Percentiles rank a stretch among this genome's conserved stretches.
phyloP scores from a whole-genome alignment of 2,113 vertebrate genomes.

The Polyodon spathula region DNA sequence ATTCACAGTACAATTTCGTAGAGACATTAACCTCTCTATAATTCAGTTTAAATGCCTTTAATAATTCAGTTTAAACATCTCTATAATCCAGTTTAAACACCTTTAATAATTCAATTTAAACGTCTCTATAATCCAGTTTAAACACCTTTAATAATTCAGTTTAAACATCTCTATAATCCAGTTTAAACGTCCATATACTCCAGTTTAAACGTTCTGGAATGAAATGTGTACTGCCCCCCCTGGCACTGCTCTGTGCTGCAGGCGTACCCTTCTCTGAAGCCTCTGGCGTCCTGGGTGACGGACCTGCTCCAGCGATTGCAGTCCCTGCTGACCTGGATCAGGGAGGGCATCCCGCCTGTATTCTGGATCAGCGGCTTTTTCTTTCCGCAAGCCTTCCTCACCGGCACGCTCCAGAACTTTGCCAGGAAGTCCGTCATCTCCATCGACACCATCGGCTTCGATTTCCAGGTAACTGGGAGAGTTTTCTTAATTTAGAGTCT shows the following conservation, averaged over 20 bases:
- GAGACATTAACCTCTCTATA: no score
- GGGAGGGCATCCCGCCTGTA: conserved; percentile 60
- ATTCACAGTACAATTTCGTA: no score
- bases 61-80: no score
- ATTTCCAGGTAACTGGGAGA: conserved; percentile 66
- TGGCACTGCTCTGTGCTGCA: conserved; percentile 19
- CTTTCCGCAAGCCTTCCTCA: conserved; percentile 86
- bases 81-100: no score
- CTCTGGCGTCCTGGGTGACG: conserved; percentile 76
- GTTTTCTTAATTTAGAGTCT: neutral
- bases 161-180: no score
- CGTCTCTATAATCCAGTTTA: no score
- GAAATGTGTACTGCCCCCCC: neutral
- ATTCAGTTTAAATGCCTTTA: no score
- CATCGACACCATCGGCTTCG: conserved; percentile 74
- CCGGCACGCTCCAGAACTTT: conserved; percentile 80
- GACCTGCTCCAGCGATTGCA: conserved; percentile 69
- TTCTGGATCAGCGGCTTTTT: conserved; percentile 92
- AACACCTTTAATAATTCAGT: no score
- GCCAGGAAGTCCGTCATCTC: conserved; percentile 66
- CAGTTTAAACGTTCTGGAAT: no score
- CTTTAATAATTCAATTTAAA: no score
- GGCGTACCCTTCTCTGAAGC: conserved; percentile 83
- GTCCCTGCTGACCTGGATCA: conserved; percentile 72
- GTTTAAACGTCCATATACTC: no score